These are phyloP conservation scores for Drosophila melanogaster DNA, from an alignment of 1,140 invertebrate genomes.

Conservation along the genomic window Release_6_plus_ISO1_MT NT_033779.5:14718501-14719000, in stretches of 20 bases:
- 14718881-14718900: slow-evolving; percentile 77
- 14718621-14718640: background rate
- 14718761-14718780: slow-evolving; percentile 80
- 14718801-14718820: slow-evolving; percentile 82
- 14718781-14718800: slow-evolving; percentile 81
- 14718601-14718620: slow-evolving; percentile 18
- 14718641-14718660: background rate
- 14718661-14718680: slow-evolving; percentile 14
- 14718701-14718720: slow-evolving; percentile 32
- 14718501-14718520: no score
- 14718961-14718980: slow-evolving; percentile 40
- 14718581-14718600: slow-evolving; percentile 1
- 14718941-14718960: slow-evolving; percentile 62
- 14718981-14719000: slow-evolving; percentile 8
- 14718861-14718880: slow-evolving; percentile 41
- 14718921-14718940: slow-evolving; percentile 57
- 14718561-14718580: slow-evolving; percentile 1
- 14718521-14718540: no score
- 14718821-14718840: slow-evolving; percentile 34
- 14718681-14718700: slow-evolving; percentile 13
- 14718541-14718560: background rate
- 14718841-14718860: slow-evolving; percentile 35
- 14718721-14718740: slow-evolving; percentile 77
- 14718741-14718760: slow-evolving; percentile 73
- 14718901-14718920: slow-evolving; percentile 81